These are phyloP conservation scores for Hippocampus zosterae DNA, from an alignment of 2,113 vertebrate genomes.

Conservation along the genomic window DNA sequence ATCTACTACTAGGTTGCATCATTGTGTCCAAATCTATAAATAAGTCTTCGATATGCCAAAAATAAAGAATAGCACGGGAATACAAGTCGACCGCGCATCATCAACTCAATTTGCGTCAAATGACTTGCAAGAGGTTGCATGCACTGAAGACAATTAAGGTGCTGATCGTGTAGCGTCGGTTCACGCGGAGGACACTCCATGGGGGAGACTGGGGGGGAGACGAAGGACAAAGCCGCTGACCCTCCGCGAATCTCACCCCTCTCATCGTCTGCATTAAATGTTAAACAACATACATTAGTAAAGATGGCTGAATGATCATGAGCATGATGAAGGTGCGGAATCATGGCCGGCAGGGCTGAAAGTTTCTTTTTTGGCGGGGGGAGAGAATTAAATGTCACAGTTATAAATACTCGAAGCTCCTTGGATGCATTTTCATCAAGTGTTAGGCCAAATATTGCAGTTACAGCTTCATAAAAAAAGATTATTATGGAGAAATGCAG, in stretches of 20 bases:
- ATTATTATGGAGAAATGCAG: too few relatives aligned
- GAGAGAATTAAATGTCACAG: not conserved
- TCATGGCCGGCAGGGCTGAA: not conserved
- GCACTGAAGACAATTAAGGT: not conserved
- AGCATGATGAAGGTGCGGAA: not conserved
- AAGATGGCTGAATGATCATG: not conserved
- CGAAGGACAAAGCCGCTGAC: conserved; percentile 12
- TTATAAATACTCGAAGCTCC: not conserved
- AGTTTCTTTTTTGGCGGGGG: not conserved
- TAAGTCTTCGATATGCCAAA: not conserved
- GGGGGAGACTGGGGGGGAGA: conserved; percentile 5
- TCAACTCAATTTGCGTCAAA: conserved; percentile 10
- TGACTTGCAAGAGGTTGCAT: conserved; percentile 15
- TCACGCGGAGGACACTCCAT: conserved; percentile 22
- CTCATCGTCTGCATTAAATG: conserved; percentile 6
- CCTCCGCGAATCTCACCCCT: conserved; percentile 5
- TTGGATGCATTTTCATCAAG: not conserved
- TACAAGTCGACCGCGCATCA: not conserved
- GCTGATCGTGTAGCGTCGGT: conserved; percentile 16
- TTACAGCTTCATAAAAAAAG: too few relatives aligned
- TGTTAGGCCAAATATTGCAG: not conserved
- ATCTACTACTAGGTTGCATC: not conserved
- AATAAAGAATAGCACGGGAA: not conserved
- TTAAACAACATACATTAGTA: conserved; percentile 16
- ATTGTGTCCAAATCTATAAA: not conserved